Base-by-base conservation (phyloP, 2,888 invertebrate species). In the Achlya flavicornis region DNA sequence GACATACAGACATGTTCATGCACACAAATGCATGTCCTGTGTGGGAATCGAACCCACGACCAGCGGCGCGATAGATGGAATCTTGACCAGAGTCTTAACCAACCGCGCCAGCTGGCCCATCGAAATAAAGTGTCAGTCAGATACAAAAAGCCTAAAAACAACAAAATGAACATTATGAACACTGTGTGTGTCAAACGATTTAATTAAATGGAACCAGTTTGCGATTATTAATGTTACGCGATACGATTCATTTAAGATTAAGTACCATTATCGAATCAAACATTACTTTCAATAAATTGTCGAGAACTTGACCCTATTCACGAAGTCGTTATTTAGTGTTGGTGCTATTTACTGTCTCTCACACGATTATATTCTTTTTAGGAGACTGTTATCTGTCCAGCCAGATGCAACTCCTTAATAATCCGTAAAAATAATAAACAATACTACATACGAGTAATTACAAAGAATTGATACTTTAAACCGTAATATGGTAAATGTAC, bases 131-230 rank as follows among this genome's bases (percentile, higher is more conserved):
- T 7, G 19, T 53, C 19, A 19, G 10, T 19, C 3, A 10, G n/a
- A 19, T 19, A 19, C 19, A 3, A 10, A 19, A 19, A 10, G 53
- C 53, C 53, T 19, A n/a, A 19, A 53, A 7, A 53, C 53, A 53
- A 53, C 53, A 19, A 53, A 53, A 19, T 53, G 4, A 53, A 53
- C 19, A 53, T 53, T 19, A 53, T 53, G 19, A 1, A 46, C 8
- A 10, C 53, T 53, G 53, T 19, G 19, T 19, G 53, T 53, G 53
- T 53, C 19, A 53, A 53, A 53, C 4, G 53, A 53, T 53, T 53
- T 53, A 19, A 53, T 53, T 53, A 53, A 53, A 53, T n/a, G 53
- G 8, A 53, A 53, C 53, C 10, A 53, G 53, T 53, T 53, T 53
- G 10, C 19, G 16, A 53, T 12, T 53, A 53, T 10, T n/a, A 19